Conservation (phyloP, 2,113 vertebrate species). For the Pantherophis guttatus region DNA sequence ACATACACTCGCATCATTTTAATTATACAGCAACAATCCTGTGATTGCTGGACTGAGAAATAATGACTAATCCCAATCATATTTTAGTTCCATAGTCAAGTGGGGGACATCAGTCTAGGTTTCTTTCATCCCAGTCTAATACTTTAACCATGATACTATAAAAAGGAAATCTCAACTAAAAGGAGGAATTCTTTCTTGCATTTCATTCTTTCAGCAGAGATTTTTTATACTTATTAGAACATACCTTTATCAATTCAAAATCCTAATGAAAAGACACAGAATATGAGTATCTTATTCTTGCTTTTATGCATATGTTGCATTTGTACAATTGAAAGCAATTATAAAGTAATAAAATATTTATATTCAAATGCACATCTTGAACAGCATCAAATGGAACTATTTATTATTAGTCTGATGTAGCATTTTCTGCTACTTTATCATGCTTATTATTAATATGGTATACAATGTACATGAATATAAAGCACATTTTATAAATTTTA, state of each 20-base stretch:
- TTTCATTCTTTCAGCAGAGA: slow-evolving; percentile 1
- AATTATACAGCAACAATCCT: background rate
- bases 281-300: background rate
- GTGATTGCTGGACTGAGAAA: background rate
- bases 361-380: background rate
- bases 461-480: background rate
- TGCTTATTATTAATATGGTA: background rate
- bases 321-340: slow-evolving; percentile 2
- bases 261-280: background rate
- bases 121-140: background rate
- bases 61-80: background rate
- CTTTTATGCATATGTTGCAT: slow-evolving; percentile 12
- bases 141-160: background rate
- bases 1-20: background rate
- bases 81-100: background rate
- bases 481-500: background rate
- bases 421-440: background rate
- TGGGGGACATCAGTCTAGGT: background rate
- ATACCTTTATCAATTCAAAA: slow-evolving; percentile 1
- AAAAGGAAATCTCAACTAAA: background rate
- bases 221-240: slow-evolving; percentile 10
- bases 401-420: background rate
- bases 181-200: background rate
- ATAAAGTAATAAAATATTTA: slow-evolving; percentile 17
- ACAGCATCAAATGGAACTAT: slow-evolving; percentile 13